A percentile compares a stretch with the other conserved stretches of the same genome.
These are phyloP conservation scores for Spinibarbus caldwelli DNA, from an alignment of 2,797 vertebrate species.

Conservation along the genomic window DNA sequence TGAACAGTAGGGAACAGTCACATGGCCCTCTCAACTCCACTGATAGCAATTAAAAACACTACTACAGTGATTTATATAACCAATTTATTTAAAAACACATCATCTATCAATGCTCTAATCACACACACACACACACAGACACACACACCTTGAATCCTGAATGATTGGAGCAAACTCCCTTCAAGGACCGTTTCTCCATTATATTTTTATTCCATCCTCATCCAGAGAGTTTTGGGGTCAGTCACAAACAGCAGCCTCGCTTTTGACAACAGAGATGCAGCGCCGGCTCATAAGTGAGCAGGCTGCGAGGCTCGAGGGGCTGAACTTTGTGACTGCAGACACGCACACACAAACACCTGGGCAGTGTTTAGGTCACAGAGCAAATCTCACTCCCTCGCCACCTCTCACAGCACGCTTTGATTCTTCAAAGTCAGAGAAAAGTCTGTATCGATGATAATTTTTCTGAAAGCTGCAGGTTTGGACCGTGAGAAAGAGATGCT, in stretches of 20 bases:
- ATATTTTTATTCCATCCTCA: constrained; percentile 34
- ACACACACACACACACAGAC: constrained; percentile 38
- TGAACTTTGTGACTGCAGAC: constrained; percentile 45
- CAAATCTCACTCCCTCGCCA: constrained; percentile 35
- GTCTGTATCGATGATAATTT: constrained; percentile 64
- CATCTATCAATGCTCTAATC: constrained; percentile 62
- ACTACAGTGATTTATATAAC: constrained; percentile 80
- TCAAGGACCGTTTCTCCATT: constrained; percentile 28
- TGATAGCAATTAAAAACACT: constrained; percentile 71
- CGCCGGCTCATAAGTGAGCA: background rate
- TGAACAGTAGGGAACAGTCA: constrained; percentile 38
- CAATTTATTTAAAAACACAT: constrained; percentile 79
- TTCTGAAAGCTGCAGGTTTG: constrained; percentile 47
- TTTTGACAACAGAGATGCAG: constrained; percentile 44
- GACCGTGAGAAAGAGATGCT: constrained; percentile 35
- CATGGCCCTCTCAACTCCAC: constrained; percentile 64
- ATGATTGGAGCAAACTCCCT: constrained; percentile 22
- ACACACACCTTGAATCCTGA: constrained; percentile 41
- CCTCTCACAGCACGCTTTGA: constrained; percentile 66
- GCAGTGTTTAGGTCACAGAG: constrained; percentile 48
- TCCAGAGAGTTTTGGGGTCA: constrained; percentile 33
- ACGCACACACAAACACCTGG: constrained; percentile 27
- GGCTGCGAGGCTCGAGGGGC: constrained; percentile 43
- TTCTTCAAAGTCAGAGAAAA: constrained; percentile 71
- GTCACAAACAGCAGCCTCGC: constrained; percentile 35